phyloP scores from a whole-genome alignment of 2,888 invertebrate species.

The Adela reaumurella region DNA sequence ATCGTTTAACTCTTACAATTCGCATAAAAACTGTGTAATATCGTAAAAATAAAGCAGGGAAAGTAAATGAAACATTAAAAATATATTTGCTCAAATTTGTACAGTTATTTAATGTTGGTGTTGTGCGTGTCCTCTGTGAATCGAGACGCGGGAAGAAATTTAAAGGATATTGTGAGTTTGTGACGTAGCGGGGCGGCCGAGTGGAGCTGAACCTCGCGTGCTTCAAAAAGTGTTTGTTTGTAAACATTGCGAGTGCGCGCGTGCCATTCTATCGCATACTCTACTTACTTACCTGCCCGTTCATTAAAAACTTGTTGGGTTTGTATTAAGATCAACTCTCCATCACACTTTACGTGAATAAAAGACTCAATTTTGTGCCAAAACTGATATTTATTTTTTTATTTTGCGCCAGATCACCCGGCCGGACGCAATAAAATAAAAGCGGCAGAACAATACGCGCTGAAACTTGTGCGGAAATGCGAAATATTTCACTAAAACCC shows the following conservation, averaged over 20 bases:
- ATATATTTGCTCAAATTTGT: too few species aligned
- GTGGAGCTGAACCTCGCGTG: too few species aligned
- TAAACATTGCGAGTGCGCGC: not conserved
- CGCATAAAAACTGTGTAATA: too few species aligned
- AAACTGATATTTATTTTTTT: not conserved
- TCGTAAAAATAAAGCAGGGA: too few species aligned
- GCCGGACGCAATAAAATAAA: not conserved
- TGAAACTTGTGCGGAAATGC: not conserved
- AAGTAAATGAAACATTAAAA: too few species aligned
- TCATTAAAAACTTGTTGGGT: not conserved
- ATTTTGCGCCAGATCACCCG: too few species aligned
- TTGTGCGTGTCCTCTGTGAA: too few species aligned
- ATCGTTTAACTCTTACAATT: too few species aligned
- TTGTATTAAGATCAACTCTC: constrained; percentile 1
- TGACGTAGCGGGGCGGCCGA: too few species aligned
- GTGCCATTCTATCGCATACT: not conserved
- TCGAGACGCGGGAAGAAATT: too few species aligned
- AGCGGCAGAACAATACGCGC: not conserved
- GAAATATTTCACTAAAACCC: not conserved
- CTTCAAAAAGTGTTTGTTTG: not conserved
- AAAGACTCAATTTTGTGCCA: not conserved
- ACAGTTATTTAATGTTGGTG: too few species aligned
- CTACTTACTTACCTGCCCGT: not conserved
- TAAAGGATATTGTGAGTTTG: too few species aligned
- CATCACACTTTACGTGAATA: not conserved